Conservation (phyloP, 2,797 vertebrate genomes). For the Eupleurogrammus muticus region DNA sequence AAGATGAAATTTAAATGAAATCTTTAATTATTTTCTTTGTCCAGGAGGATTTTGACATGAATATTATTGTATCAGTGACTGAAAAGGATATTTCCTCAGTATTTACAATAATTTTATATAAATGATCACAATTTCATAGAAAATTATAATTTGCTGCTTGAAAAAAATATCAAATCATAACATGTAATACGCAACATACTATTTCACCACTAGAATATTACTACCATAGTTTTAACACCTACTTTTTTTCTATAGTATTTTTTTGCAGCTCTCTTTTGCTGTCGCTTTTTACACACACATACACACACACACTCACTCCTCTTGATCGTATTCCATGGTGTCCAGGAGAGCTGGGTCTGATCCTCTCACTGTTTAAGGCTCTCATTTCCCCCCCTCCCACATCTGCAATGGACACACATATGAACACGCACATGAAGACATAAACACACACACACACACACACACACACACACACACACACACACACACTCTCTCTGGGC, state of each 20-base stretch:
- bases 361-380: conserved; percentile 75
- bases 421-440: neutral
- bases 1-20: neutral
- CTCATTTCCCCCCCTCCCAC: conserved; percentile 35
- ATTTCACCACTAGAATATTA: conserved; percentile 14
- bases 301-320: conserved; percentile 17
- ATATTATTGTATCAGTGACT: neutral
- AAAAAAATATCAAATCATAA: neutral
- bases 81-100: neutral
- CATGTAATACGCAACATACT: neutral
- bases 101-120: neutral
- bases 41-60: neutral
- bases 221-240: conserved; percentile 26
- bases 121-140: neutral
- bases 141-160: neutral
- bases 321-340: conserved; percentile 77
- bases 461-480: conserved; percentile 31
- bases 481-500: conserved; percentile 41
- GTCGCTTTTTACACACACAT: conserved; percentile 26
- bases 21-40: conserved; percentile 7
- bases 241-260: conserved; percentile 7
- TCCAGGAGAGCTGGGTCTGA: conserved; percentile 70
- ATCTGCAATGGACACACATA: conserved; percentile 40
- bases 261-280: conserved; percentile 18
- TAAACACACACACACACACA: conserved; percentile 35